These are phyloP conservation scores for Crypturellus tataupa DNA, from an alignment of 2,797 vertebrate species.

Conservation along the genomic window DNA sequence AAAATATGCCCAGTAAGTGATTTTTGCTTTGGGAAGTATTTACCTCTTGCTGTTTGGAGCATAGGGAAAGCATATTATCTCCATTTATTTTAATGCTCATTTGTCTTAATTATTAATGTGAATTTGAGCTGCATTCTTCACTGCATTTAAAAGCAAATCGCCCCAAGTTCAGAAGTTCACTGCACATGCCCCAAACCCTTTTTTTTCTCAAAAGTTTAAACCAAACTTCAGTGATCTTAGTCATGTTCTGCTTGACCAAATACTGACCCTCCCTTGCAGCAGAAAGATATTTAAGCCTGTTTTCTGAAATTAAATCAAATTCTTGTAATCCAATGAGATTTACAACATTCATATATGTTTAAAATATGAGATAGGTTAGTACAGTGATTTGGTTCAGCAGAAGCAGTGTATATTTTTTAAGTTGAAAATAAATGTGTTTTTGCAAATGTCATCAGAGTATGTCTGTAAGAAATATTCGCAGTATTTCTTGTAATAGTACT, in stretches of 20 bases:
- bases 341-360: constrained; percentile 57
- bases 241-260: constrained; percentile 76
- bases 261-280: constrained; percentile 73
- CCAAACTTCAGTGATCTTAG: constrained; percentile 62
- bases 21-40: constrained; percentile 65
- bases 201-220: constrained; percentile 53
- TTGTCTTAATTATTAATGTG: constrained; percentile 80
- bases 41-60: constrained; percentile 55
- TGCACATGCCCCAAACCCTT: constrained; percentile 54
- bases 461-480: constrained; percentile 24
- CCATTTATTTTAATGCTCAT: constrained; percentile 79
- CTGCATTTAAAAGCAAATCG: constrained; percentile 51
- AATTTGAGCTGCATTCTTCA: constrained; percentile 63
- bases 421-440: constrained; percentile 6
- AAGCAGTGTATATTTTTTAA: background rate
- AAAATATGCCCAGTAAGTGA: constrained; percentile 53
- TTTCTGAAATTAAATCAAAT: constrained; percentile 76
- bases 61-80: constrained; percentile 72
- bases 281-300: constrained; percentile 65
- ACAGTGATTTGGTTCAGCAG: constrained; percentile 23
- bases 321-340: constrained; percentile 65
- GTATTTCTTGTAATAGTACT: background rate
- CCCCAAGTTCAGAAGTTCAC: constrained; percentile 82
- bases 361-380: constrained; percentile 40
- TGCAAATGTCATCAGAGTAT: background rate